phyloP scores from a whole-genome alignment of 2,113 vertebrate genomes.

The Monarcha castaneiventris region DNA sequence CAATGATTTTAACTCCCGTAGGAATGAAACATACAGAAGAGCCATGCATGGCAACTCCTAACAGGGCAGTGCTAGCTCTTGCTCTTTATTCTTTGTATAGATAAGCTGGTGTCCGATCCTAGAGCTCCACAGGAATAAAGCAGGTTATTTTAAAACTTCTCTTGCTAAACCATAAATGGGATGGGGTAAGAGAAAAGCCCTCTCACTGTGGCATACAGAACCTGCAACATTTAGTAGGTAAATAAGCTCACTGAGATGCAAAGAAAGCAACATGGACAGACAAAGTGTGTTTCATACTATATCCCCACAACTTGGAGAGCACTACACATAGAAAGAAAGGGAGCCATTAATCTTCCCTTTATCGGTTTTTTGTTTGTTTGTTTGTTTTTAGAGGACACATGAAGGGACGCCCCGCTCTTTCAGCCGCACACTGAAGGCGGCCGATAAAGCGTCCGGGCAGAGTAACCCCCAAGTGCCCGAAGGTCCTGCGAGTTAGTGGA shows the following conservation, averaged over 20 bases:
- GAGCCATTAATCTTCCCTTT: neutral
- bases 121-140: neutral
- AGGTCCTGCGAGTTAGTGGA: neutral
- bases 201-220: neutral
- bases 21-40: neutral
- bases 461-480: neutral
- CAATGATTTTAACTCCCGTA: neutral
- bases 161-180: neutral
- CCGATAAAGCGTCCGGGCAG: neutral
- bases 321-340: neutral
- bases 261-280: neutral
- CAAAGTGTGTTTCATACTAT: neutral
- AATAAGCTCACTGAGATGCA: neutral
- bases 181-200: neutral
- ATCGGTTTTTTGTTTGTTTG: neutral
- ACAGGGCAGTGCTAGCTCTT: neutral
- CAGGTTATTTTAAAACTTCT: slow-evolving; percentile 38
- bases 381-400: neutral
- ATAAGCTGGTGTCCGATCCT: neutral
- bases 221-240: neutral
- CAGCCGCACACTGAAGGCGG: neutral
- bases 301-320: neutral
- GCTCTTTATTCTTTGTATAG: neutral
- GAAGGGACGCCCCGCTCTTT: neutral
- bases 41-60: neutral